These are phyloP conservation scores for Nebria ingens DNA, from an alignment of 1,140 invertebrate genomes.

Conservation along the genomic window DNA sequence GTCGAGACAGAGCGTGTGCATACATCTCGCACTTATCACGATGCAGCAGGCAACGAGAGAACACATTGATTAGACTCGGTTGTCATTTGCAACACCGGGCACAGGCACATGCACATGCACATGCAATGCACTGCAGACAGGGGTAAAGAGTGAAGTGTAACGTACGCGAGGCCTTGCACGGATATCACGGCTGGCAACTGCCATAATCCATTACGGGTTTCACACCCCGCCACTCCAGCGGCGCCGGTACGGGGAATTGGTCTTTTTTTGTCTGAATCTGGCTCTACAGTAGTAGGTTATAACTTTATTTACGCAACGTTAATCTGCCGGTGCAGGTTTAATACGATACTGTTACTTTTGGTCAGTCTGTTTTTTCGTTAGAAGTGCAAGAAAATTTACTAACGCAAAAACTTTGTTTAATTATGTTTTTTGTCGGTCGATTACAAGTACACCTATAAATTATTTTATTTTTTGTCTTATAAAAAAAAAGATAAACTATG, in stretches of 20 bases:
- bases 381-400: too few species aligned
- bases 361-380: too few species aligned
- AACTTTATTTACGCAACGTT: neutral
- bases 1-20: neutral
- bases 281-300: neutral
- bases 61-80: constrained; percentile 6
- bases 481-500: too few species aligned
- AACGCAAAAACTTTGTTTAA: too few species aligned
- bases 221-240: neutral
- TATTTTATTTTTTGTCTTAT: too few species aligned
- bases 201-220: constrained; percentile 2
- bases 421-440: too few species aligned
- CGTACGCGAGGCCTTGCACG: neutral
- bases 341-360: neutral
- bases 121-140: neutral
- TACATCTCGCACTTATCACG: neutral
- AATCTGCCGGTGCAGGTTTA: neutral
- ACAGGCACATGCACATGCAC: neutral
- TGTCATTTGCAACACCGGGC: constrained; percentile 8
- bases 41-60: neutral
- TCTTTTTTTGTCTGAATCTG: too few species aligned
- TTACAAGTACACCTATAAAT: too few species aligned
- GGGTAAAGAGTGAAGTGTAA: neutral
- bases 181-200: neutral
- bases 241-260: neutral